phyloP scores from a whole-genome alignment of 2,113 vertebrate species.

The Atherinomorus stipes region DNA sequence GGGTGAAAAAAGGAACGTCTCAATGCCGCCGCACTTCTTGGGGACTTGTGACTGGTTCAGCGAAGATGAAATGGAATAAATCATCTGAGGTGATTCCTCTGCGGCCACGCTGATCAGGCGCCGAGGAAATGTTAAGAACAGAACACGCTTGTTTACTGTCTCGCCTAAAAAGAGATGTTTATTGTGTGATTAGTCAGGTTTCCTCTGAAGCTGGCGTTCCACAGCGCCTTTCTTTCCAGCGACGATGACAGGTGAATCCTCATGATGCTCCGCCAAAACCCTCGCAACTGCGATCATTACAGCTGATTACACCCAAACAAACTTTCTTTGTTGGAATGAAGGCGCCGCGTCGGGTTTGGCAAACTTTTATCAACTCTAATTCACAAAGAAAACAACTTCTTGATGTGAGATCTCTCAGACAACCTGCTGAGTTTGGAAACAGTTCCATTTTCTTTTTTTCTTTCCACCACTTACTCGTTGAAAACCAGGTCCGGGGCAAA shows the following conservation, averaged over 20 bases:
- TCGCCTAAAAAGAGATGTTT: conserved; percentile 9
- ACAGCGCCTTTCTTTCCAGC: conserved; percentile 15
- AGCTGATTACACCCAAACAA: conserved; percentile 4
- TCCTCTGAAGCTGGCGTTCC: conserved; percentile 37
- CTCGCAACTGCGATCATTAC: conserved; percentile 4
- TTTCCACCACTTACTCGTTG: conserved; percentile 90
- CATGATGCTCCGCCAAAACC: conserved; percentile 18
- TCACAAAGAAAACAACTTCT: not conserved
- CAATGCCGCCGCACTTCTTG: not conserved
- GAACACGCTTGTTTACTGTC: conserved; percentile 51
- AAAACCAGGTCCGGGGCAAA: conserved; percentile 97
- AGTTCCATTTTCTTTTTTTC: not conserved
- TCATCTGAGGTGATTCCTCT: conserved; percentile 57
- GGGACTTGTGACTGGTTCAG: not conserved
- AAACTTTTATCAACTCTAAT: conserved; percentile 9
- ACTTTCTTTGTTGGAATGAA: conserved; percentile 23
- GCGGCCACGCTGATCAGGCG: conserved; percentile 24
- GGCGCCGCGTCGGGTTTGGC: not conserved
- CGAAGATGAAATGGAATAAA: conserved; percentile 62
- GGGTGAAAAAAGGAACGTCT: conserved; percentile 12
- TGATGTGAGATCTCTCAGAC: not conserved
- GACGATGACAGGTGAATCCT: conserved; percentile 39
- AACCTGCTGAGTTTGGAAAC: not conserved
- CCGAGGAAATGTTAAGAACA: conserved; percentile 23
- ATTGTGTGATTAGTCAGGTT: conserved; percentile 29